Conservation (phyloP, 2,888 invertebrate genomes). For the Cataglyphis altisquamis region DNA sequence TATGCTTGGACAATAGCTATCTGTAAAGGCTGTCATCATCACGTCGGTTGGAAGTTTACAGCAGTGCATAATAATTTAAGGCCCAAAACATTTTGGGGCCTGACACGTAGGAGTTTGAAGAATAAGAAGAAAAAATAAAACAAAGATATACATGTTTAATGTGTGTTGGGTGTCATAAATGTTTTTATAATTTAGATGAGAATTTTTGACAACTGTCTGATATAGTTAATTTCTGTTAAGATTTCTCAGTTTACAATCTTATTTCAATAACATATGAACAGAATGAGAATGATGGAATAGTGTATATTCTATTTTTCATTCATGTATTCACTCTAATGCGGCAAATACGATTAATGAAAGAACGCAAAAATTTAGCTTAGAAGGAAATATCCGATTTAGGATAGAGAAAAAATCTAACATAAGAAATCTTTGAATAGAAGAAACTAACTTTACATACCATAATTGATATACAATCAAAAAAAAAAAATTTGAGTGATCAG, state of each 20-base stretch:
- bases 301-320: not conserved
- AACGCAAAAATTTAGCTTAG: not conserved
- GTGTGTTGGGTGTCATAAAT: conserved; percentile 14
- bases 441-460: not conserved
- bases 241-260: not conserved
- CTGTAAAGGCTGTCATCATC: conserved; percentile 90
- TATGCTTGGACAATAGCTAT: conserved; percentile 94
- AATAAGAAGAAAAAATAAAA: conserved; percentile 54
- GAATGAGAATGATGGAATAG: not conserved
- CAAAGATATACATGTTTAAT: not conserved
- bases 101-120: conserved; percentile 88
- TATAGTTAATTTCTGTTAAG: not conserved
- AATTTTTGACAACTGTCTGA: not conserved
- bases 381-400: not conserved
- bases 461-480: not conserved
- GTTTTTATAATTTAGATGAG: not conserved
- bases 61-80: conserved; percentile 88
- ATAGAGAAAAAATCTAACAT: not conserved
- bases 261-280: not conserved
- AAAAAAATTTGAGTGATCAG: not conserved
- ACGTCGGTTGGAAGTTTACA: conserved; percentile 94
- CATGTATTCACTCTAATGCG: not conserved
- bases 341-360: not conserved
- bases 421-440: not conserved
- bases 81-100: conserved; percentile 91